A percentile compares a stretch with the other conserved stretches of the same genome.
phyloP scores from a whole-genome alignment of 2,888 invertebrate species.

The Microctonus aethiopoides region DNA sequence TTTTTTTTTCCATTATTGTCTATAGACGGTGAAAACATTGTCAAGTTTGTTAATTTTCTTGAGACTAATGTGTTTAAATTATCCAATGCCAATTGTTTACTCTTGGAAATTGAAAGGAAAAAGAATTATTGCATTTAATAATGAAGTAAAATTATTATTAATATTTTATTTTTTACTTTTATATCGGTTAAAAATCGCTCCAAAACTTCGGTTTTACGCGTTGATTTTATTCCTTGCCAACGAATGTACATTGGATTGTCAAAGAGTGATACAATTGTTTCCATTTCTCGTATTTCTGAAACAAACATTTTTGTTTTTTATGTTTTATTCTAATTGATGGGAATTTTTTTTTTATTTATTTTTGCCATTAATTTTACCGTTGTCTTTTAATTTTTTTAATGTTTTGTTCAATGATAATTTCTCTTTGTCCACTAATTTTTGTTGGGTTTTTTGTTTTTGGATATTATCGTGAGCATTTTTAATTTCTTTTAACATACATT shows the following conservation, averaged over 20 bases:
- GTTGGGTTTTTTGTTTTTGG: slow-evolving; percentile 54
- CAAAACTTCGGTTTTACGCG: slow-evolving; percentile 50
- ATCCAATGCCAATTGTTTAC: slow-evolving; percentile 54
- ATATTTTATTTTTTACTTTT: too few relatives aligned
- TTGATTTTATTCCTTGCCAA: slow-evolving; percentile 57
- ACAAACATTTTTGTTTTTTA: not conserved
- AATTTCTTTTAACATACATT: slow-evolving; percentile 56
- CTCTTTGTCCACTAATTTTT: slow-evolving; percentile 55
- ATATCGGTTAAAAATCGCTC: slow-evolving; percentile 46
- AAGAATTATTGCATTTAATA: too few relatives aligned
- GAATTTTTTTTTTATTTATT: not conserved
- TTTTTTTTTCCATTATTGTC: slow-evolving; percentile 10
- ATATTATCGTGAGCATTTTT: slow-evolving; percentile 53
- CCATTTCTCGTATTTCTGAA: slow-evolving; percentile 57
- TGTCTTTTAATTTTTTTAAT: slow-evolving; percentile 54
- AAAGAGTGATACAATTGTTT: slow-evolving; percentile 54
- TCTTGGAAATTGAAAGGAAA: too few relatives aligned
- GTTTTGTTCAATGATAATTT: slow-evolving; percentile 46
- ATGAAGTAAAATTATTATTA: too few relatives aligned
- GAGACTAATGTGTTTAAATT: slow-evolving; percentile 49
- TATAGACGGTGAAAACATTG: slow-evolving; percentile 27
- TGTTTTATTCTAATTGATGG: not conserved
- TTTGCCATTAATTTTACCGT: slow-evolving; percentile 47
- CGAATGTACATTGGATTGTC: slow-evolving; percentile 57
- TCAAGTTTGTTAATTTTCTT: slow-evolving; percentile 44